Evolutionary conservation across 2,113 vertebrate species (phyloP), one percentile per base, ranked within the genome.

Genomic region (Daphoenositta chrysoptera): DNA sequence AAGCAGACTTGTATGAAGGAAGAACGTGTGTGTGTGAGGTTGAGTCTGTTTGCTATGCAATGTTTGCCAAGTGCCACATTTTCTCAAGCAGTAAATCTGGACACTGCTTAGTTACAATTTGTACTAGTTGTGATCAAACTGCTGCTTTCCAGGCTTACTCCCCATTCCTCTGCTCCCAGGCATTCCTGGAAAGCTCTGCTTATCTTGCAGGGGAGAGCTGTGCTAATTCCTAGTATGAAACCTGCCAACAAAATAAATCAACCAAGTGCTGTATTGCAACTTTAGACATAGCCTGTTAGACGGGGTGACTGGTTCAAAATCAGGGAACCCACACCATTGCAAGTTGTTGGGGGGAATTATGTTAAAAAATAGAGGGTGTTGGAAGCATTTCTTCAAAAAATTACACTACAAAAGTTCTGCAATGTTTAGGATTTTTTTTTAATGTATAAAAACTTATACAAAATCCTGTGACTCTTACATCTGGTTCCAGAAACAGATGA

Each of bases 401-500:
- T 35, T 33, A 83, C 53, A 11, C 8, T 63, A 20, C 27, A 19
- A 39, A 48, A 91, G n/a, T 93, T 88, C 72, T 90, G 72, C 44
- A 83, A 37, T 65, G 37, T 73, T 85, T 60, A 37, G 6, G 31
- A 31, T 76, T 94, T 23, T 90, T 96, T 70, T 76, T 31, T 1
- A 20, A 30, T 10, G 4, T 93, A 89, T 45, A 91, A 97, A 94
- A 53, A 9, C 0, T 73, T 95, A 92, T 44, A 82, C n/a, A 90
- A 94, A 87, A 44, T 66, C 93, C 54, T 45, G 47, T 4, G 4
- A 42, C 42, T 70, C 28, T 65, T 65, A 4, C 50, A 42, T 93
- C 88, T 93, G 23, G 13, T 93, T 95, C 22, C 97, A 99, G 99
- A 98, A 91, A 98, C 98, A 0, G 98, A 99, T 5, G 99, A 99